These are phyloP conservation scores for Eristalis pertinax DNA, from an alignment of 2,888 invertebrate genomes.

Conservation along the genomic window DNA sequence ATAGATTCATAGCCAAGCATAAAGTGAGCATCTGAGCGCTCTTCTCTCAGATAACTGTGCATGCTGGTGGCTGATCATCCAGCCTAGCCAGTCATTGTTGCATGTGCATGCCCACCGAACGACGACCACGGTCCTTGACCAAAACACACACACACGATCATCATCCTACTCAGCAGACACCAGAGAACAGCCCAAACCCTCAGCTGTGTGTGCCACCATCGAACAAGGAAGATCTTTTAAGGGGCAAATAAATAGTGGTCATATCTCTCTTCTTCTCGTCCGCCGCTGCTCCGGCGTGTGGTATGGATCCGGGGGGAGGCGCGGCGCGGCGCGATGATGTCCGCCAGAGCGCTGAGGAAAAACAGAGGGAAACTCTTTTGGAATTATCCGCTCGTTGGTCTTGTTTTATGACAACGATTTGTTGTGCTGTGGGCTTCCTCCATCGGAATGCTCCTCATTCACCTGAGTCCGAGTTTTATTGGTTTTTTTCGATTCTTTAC, in stretches of 20 bases:
- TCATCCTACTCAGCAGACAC: conserved; percentile 25
- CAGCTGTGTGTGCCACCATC: conserved; percentile 54
- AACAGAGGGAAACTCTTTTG: conserved; percentile 65
- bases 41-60: conserved; percentile 50
- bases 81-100: conserved; percentile 28
- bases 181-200: conserved; percentile 13
- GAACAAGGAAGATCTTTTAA: conserved; percentile 71
- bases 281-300: neutral
- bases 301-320: too few relatives aligned
- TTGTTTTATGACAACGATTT: conserved; percentile 72
- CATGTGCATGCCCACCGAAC: conserved; percentile 13
- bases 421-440: conserved; percentile 66
- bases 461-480: conserved; percentile 69
- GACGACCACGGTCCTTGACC: conserved; percentile 5
- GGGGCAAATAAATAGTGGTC: conserved; percentile 71
- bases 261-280: conserved; percentile 46
- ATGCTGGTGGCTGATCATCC: conserved; percentile 22
- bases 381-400: conserved; percentile 72
- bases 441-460: conserved; percentile 69
- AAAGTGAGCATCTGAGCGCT: conserved; percentile 32
- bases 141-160: conserved; percentile 39
- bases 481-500: conserved; percentile 67
- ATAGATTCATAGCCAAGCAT: conserved; percentile 45
- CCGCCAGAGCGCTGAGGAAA: conserved; percentile 10
- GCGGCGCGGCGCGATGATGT: too few relatives aligned